Base-by-base conservation (phyloP, 2,888 invertebrate genomes). In the Palloptera scutellata region DNA sequence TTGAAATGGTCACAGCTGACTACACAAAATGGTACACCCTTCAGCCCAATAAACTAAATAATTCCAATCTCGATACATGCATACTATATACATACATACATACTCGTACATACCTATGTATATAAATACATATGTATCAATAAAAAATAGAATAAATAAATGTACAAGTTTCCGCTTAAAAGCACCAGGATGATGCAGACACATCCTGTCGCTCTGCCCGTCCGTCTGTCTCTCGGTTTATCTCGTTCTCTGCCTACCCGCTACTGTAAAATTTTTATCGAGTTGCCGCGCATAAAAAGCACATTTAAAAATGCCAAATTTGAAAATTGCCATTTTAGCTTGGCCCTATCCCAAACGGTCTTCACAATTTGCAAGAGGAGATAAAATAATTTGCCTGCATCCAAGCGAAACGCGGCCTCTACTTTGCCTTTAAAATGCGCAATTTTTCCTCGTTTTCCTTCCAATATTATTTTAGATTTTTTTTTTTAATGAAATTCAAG, bases 301-400 rank as follows among this genome's bases (percentile, higher is more conserved):
- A 57, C 62, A 67, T 62, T 61, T 67, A 62, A 62, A 63, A 53
- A 67, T 61, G 67, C 15, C 52, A 62, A 6, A 66, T 61, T 65
- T 41, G 51, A 62, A 67, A 67, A 67, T 67, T 51, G 67, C 62
- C 62, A 62, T 62, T 63, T 63, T 58, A 30, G 42, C 6, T 30
- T 30, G 30, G n/a, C n/a, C n/a, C n/a, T n/a, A n/a, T n/a, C n/a
- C n/a, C n/a, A n/a, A n/a, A n/a, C n/a, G n/a, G 30, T 30, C 30
- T 30, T 30, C 30, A 30, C 30, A 30, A 30, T 30, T 30, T 6
- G 30, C 30, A 30, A 30, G 19, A 48, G 15, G 48, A 17, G 53
- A 53, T 79, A 81, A 80, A 78, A 74, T 77, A 75, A 79, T 81
- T 79, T 74, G 76, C 58, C 71, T 73, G 76, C 78, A 81, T 76